phyloP scores from a whole-genome alignment of 2,888 invertebrate species.

The Acrobasis consociella region DNA sequence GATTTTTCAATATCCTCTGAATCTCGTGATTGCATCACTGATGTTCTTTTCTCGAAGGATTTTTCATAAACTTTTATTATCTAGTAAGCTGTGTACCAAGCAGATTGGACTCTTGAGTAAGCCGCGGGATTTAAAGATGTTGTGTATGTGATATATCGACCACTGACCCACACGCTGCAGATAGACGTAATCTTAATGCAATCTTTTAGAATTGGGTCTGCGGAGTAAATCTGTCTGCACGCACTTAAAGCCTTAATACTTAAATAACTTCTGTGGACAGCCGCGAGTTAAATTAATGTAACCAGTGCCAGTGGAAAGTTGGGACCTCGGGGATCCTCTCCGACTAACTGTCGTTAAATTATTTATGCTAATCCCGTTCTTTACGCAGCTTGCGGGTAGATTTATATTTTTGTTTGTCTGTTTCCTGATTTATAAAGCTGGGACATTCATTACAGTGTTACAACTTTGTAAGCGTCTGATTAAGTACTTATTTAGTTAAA shows the following conservation, averaged over 20 bases:
- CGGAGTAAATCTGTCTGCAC: background rate
- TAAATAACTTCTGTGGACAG: background rate
- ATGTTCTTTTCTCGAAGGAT: background rate
- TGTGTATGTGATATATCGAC: background rate
- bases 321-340: background rate
- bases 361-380: conserved; percentile 7
- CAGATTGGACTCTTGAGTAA: background rate
- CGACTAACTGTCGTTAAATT: conserved; percentile 9
- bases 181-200: conserved; percentile 6
- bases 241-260: background rate
- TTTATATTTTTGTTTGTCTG: conserved; percentile 13
- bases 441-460: background rate
- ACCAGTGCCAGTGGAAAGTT: background rate
- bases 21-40: conserved; percentile 2
- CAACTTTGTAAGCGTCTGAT: too few species aligned
- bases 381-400: conserved; percentile 1
- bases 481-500: too few species aligned
- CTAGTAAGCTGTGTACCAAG: background rate
- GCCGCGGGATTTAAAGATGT: background rate
- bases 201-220: conserved; percentile 2
- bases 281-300: conserved; percentile 6
- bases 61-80: conserved; percentile 14
- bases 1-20: conserved; percentile 12
- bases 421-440: background rate
- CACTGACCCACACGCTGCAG: background rate